Evolutionary conservation across 2,888 invertebrate genomes (phyloP).

Genomic region (Drosophila colorata): DNA sequence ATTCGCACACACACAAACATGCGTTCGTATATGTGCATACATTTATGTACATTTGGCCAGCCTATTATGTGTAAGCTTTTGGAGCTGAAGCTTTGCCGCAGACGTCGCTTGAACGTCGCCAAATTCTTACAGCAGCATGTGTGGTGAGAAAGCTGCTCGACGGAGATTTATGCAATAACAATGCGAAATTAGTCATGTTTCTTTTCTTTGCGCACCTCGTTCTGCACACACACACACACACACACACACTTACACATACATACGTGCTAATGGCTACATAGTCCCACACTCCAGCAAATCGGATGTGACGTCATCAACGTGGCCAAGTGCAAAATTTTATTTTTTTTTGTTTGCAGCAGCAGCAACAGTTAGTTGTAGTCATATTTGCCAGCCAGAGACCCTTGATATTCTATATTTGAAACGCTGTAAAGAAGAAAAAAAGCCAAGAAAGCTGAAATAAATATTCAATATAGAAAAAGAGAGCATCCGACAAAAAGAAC

Average conservation of each 20-base stretch:
- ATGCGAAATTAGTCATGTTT: conserved; percentile 69
- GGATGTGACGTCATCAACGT: conserved; percentile 81
- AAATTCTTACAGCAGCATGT: conserved; percentile 35
- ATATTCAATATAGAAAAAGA: conserved; percentile 44
- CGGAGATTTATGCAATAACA: conserved; percentile 75
- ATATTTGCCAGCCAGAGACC: conserved; percentile 62
- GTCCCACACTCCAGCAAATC: conserved; percentile 48
- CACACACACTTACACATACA: conserved; percentile 5
- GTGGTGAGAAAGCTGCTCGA: conserved; percentile 33
- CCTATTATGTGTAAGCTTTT: conserved; percentile 48
- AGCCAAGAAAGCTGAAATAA: conserved; percentile 49
- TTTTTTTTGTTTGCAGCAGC: conserved; percentile 29
- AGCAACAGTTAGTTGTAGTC: conserved; percentile 54
- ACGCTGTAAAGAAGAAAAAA: conserved; percentile 72
- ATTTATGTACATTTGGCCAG: neutral
- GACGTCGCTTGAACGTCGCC: conserved; percentile 19
- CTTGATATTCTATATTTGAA: conserved; percentile 84
- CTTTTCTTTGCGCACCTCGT: conserved; percentile 50
- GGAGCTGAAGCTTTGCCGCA: conserved; percentile 46
- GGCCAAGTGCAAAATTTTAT: conserved; percentile 40
- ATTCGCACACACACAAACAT: conserved; percentile 41
- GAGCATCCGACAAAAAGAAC: conserved; percentile 64
- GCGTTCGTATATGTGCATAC: conserved; percentile 10
- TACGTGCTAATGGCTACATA: conserved; percentile 67
- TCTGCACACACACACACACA: conserved; percentile 25